These are phyloP conservation scores for Drosophila ironensis DNA, from an alignment of 1,140 invertebrate genomes.

Conservation along the genomic window DNA sequence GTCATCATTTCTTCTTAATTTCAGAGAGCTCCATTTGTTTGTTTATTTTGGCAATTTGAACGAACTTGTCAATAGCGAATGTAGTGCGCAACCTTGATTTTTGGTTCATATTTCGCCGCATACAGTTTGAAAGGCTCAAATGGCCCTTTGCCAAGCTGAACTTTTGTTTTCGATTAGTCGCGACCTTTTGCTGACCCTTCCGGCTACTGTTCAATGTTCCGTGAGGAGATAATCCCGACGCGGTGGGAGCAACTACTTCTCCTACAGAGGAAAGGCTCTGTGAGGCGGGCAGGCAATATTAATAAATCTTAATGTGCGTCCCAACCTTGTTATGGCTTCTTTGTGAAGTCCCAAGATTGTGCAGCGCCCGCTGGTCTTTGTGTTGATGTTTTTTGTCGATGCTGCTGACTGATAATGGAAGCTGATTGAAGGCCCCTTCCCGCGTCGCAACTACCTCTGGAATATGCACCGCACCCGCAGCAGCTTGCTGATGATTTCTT, in stretches of 20 bases:
- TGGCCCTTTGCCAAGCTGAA: neutral
- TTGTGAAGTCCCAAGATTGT: conserved; percentile 47
- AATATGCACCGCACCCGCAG: conserved; percentile 12
- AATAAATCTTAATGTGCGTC: conserved; percentile 59
- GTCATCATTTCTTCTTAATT: no score
- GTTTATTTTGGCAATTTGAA: no score
- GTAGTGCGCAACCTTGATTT: no score
- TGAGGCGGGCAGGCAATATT: conserved; percentile 46
- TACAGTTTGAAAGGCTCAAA: no score
- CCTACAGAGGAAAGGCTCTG: neutral
- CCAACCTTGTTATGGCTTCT: conserved; percentile 56
- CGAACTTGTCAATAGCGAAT: no score
- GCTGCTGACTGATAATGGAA: conserved; percentile 54
- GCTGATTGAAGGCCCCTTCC: conserved; percentile 49
- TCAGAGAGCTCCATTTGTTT: no score
- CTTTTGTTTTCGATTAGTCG: neutral
- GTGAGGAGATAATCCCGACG: conserved; percentile 28
- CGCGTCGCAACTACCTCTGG: neutral
- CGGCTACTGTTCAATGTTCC: conserved; percentile 27
- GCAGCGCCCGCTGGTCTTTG: conserved; percentile 12
- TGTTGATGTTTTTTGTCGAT: conserved; percentile 27
- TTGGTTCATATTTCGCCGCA: no score
- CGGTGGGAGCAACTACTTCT: conserved; percentile 21
- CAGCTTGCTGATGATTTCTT: conserved; percentile 55
- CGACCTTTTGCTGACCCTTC: conserved; percentile 22